Evolutionary conservation across 2,113 vertebrate genomes (phyloP).

Genomic region (Cololabis saira): DNA sequence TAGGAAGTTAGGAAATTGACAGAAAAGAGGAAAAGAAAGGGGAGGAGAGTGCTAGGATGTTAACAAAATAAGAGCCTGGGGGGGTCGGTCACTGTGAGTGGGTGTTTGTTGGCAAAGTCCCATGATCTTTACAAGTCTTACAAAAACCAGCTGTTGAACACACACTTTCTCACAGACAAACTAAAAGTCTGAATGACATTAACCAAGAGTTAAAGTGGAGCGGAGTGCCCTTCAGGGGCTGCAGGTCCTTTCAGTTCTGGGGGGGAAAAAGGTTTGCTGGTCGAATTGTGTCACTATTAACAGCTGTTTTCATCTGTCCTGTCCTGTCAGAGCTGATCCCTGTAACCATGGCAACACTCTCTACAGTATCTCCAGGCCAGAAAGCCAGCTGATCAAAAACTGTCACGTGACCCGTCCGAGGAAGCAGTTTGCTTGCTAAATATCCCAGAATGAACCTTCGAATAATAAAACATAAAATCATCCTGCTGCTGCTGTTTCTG

Average conservation of each 20-base stretch:
- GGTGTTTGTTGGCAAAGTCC: slow-evolving; percentile 34
- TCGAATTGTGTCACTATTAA: background rate
- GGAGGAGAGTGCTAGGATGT: slow-evolving; percentile 1
- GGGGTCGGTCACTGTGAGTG: slow-evolving; percentile 7
- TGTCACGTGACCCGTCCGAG: background rate
- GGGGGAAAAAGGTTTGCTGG: background rate
- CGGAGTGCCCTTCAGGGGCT: slow-evolving; percentile 7
- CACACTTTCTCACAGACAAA: background rate
- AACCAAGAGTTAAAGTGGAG: background rate
- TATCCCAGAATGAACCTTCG: background rate
- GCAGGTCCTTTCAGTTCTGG: background rate
- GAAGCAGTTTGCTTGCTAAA: background rate
- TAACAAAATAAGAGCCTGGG: slow-evolving; percentile 9
- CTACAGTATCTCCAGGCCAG: too few relatives aligned
- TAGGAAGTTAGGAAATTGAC: too few relatives aligned
- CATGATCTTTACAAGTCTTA: slow-evolving; percentile 31
- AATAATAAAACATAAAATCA: background rate
- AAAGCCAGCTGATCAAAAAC: background rate
- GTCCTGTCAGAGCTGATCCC: background rate
- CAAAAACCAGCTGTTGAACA: slow-evolving; percentile 48
- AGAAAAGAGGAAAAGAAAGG: background rate
- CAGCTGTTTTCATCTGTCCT: slow-evolving; percentile 23
- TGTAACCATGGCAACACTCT: background rate
- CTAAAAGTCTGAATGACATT: background rate
- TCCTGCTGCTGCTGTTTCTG: background rate